Percentiles rank a stretch among this genome's conserved stretches.
These are phyloP conservation scores for Zhuqinia jingwanae DNA, from an alignment of 2,888 invertebrate genomes.

Conservation along the genomic window DNA sequence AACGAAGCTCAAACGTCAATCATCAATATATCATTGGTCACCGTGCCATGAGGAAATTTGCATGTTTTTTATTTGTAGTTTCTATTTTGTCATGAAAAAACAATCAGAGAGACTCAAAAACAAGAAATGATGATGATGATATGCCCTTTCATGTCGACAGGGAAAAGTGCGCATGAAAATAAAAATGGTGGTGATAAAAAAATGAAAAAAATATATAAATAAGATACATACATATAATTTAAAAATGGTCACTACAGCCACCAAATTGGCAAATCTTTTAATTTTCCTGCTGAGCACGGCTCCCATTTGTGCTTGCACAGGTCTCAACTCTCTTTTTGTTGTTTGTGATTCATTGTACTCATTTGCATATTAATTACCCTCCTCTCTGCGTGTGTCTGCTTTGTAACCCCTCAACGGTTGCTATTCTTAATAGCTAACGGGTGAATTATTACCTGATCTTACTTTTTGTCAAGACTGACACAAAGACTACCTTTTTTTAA, in stretches of 20 bases:
- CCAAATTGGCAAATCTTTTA: not conserved
- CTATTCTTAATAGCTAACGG: constrained; percentile 17
- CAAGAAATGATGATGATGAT: not conserved
- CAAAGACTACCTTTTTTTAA: not conserved
- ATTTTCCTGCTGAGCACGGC: not conserved
- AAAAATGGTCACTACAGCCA: not conserved
- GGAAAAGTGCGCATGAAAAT: not conserved
- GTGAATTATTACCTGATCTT: constrained; percentile 10
- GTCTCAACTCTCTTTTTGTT: constrained; percentile 14
- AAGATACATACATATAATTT: not conserved
- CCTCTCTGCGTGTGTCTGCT: constrained; percentile 9
- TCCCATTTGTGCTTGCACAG: not conserved
- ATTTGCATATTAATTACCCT: constrained; percentile 57
- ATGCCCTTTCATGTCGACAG: not conserved
- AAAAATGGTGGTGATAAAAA: not conserved
- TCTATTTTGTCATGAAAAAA: constrained; percentile 18
- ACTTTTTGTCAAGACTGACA: not conserved
- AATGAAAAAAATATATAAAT: not conserved
- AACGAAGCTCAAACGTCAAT: constrained; percentile 15
- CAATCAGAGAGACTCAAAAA: not conserved
- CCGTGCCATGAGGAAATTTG: not conserved
- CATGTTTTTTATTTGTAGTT: not conserved
- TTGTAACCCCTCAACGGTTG: constrained; percentile 1
- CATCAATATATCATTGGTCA: not conserved
- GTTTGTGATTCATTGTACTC: not conserved